These are phyloP conservation scores for Melipona bicolor DNA, from an alignment of 2,888 invertebrate genomes.

Conservation along the genomic window DNA sequence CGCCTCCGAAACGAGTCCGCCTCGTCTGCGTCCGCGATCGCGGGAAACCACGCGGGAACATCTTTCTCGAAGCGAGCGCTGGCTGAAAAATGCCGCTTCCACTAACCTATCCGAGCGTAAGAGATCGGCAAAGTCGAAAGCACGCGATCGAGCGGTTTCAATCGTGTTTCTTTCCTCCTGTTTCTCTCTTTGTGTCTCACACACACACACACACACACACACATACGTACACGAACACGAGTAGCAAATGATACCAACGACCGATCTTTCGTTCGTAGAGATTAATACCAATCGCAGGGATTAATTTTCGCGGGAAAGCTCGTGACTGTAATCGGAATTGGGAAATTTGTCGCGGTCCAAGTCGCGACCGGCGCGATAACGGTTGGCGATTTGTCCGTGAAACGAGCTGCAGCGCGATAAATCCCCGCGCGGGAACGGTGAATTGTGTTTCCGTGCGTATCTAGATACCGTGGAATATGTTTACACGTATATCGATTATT, in stretches of 20 bases:
- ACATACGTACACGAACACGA: background rate
- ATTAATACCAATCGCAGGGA: background rate
- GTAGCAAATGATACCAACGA: background rate
- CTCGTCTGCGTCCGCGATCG: background rate
- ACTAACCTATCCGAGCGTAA: too few relatives aligned
- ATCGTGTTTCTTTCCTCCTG: background rate
- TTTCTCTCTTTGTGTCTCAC: too few relatives aligned
- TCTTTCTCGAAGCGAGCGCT: background rate
- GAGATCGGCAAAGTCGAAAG: background rate
- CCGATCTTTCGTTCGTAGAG: background rate
- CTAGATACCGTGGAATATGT: conserved; percentile 55
- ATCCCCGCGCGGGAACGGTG: conserved; percentile 24
- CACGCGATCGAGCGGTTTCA: background rate
- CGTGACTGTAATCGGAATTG: background rate
- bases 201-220: too few relatives aligned
- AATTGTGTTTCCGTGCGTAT: conserved; percentile 51
- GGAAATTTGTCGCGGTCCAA: conserved; percentile 8
- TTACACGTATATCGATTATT: conserved; percentile 57
- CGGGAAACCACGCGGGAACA: background rate
- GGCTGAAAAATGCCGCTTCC: too few relatives aligned
- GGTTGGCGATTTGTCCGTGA: conserved; percentile 42
- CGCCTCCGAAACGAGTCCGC: background rate
- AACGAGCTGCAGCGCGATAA: conserved; percentile 49
- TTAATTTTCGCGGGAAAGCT: background rate
- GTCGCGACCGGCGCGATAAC: conserved; percentile 39